Evolutionary conservation across 2,888 invertebrate species (phyloP), one percentile per base, ranked within the genome.

Genomic region (Apodemia mormo): DNA sequence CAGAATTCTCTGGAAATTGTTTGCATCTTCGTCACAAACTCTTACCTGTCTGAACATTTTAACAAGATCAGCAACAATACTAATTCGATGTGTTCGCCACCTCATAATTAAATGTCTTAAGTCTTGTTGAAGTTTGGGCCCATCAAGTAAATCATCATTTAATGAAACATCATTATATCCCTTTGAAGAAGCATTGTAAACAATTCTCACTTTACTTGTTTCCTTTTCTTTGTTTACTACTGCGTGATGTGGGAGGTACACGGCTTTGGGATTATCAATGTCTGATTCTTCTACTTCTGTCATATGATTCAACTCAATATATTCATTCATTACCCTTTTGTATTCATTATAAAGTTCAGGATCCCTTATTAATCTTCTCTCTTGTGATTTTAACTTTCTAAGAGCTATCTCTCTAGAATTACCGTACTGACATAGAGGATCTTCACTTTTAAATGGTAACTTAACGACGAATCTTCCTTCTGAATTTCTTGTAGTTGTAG

Each of bases 401-500:
- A 29, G 3, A 1, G 76, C 75, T 67, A 77, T 77, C 2, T 72
- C 70, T 37, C 12, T 58, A 29, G 64, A 54, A 2, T 74, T 65
- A 33, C 76, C 75, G 64, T 76, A 45, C 12, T 64, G 49, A 73
- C 77, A 76, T 12, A 52, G 30, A 4, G 70, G 72, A 33, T 67
- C 49, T 29, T 33, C 14, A 54, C 10, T 65, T 40, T 67, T 66
- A 45, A 68, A 70, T 37, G 71, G 70, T 12, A 71, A 10, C 40
- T 40, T 22, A 10, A 70, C 73, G 9, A 68, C 40, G 22, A 37
- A 70, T 22, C 71, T 61, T 22, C 73, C 73, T 14, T 76, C 66
- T 14, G 66, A 30, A 56, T 73, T 67, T 75, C 76, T 76, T 0
- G 8, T 29, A 30, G 77, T 77, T 1, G 76, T 76, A 9, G n/a